phyloP scores from a whole-genome alignment of 2,797 vertebrate species.

The Taenioides sp. region DNA sequence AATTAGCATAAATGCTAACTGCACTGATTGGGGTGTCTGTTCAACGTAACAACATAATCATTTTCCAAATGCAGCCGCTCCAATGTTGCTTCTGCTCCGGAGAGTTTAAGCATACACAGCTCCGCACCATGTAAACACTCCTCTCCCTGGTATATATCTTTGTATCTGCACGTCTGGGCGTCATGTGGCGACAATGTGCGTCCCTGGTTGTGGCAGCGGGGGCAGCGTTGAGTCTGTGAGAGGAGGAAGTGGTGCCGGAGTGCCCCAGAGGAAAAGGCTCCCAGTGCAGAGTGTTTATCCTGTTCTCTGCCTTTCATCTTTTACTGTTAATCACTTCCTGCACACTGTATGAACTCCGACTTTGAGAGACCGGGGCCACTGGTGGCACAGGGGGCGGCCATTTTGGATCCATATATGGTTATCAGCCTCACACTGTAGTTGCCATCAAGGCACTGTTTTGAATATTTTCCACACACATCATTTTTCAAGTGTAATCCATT shows the following conservation, averaged over 20 bases:
- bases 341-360: conserved; percentile 79
- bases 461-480: background rate
- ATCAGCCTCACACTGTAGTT: background rate
- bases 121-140: conserved; percentile 19
- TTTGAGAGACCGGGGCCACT: background rate
- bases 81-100: conserved; percentile 37
- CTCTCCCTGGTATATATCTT: conserved; percentile 23
- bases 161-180: conserved; percentile 45
- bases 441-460: background rate
- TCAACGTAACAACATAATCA: conserved; percentile 50
- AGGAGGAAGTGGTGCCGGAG: conserved; percentile 80
- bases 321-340: conserved; percentile 86
- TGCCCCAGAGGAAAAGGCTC: conserved; percentile 75
- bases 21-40: conserved; percentile 35
- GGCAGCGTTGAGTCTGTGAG: conserved; percentile 76
- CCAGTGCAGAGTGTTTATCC: conserved; percentile 84
- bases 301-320: conserved; percentile 83
- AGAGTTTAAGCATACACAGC: conserved; percentile 35
- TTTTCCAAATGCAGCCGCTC: conserved; percentile 46
- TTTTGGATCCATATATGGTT: conserved; percentile 41
- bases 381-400: conserved; percentile 46
- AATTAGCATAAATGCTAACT: conserved; percentile 54
- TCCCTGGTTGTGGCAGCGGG: conserved; percentile 58
- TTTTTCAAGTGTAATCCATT: background rate
- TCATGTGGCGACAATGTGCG: conserved; percentile 85